Evolutionary conservation across 2,113 vertebrate genomes (phyloP), one percentile per base, ranked within the genome.

Genomic region (Agapornis roseicollis): DNA sequence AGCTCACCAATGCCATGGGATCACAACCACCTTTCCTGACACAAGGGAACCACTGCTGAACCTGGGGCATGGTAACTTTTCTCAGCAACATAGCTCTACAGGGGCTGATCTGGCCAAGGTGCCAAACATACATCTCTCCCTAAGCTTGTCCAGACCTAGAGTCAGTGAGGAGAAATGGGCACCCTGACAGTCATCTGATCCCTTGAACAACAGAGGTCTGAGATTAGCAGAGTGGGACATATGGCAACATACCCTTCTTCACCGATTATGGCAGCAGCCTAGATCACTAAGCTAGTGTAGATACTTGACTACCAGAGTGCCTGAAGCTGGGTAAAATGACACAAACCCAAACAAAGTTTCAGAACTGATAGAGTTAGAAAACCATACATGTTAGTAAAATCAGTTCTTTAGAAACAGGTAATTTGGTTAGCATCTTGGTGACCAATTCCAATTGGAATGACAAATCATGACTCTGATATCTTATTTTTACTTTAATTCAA

Each of bases 371-470:
- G 17, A 50, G 33, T 60, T 78, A 42, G 55, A 85, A 94, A 80
- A 7, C 50, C 47, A 68, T 74, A 20, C 7, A 2, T 58, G 13
- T 24, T 61, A 86, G 46, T 86, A 84, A 73, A 92, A 88, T 24
- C 41, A 72, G 17, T 80, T 90, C 46, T 84, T 83, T 78, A 80
- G 55, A 89, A 88, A 88, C 17, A 44, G 60, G 60, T 47, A 53
- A 89, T 90, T 74, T 44, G 27, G 78, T 93, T 78, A 92, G 27
- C 13, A 12, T 84, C 42, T 88, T 92, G 85, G 88, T 94, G 90
- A 89, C 92, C 93, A 94, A 92, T 95, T 94, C 60, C 61, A 81
- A 6, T 10, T 64, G 83, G 46, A 94, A 90, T 90, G 90, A 95
- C 86, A 95, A 94, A 94, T 95, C 72, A 68, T 60, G 46, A 93